These are phyloP conservation scores for Aphelenchoides fujianensis DNA, from an alignment of 1,140 invertebrate genomes.

Conservation along the genomic window DNA sequence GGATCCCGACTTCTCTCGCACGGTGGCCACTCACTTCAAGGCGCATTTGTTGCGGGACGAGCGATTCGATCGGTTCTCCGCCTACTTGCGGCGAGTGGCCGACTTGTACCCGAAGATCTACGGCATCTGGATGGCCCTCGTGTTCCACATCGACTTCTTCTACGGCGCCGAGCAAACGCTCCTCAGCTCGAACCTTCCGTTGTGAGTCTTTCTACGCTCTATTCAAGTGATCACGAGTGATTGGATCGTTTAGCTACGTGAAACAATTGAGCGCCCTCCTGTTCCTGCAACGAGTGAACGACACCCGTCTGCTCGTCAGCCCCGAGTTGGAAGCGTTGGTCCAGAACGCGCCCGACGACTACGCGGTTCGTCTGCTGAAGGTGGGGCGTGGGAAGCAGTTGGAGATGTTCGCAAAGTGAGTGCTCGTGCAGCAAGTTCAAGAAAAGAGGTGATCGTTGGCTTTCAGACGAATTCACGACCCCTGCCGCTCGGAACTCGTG, in stretches of 20 bases:
- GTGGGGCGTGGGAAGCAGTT: background rate
- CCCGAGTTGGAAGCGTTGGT: background rate
- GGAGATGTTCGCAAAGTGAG: background rate
- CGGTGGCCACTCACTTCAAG: background rate
- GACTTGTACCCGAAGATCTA: slow-evolving; percentile 8
- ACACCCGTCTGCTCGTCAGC: background rate
- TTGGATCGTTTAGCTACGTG: background rate
- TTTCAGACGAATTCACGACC: background rate
- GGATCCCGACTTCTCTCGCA: background rate
- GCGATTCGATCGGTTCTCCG: background rate
- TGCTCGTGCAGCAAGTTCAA: background rate
- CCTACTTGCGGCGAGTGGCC: background rate
- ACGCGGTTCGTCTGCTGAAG: slow-evolving; percentile 8
- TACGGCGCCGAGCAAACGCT: background rate
- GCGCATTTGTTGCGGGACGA: background rate
- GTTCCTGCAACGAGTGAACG: slow-evolving; percentile 7
- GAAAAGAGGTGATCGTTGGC: background rate
- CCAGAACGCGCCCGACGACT: slow-evolving; percentile 2
- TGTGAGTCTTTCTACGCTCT: background rate
- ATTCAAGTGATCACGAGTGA: background rate
- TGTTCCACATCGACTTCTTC: background rate
- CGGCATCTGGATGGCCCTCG: background rate
- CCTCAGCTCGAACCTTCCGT: background rate
- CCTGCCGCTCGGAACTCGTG: background rate
- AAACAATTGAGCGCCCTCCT: slow-evolving; percentile 15